A percentile compares a stretch with the other conserved stretches of the same genome.
phyloP scores from a whole-genome alignment of 2,888 invertebrate genomes.

The Osedax frankpressi region DNA sequence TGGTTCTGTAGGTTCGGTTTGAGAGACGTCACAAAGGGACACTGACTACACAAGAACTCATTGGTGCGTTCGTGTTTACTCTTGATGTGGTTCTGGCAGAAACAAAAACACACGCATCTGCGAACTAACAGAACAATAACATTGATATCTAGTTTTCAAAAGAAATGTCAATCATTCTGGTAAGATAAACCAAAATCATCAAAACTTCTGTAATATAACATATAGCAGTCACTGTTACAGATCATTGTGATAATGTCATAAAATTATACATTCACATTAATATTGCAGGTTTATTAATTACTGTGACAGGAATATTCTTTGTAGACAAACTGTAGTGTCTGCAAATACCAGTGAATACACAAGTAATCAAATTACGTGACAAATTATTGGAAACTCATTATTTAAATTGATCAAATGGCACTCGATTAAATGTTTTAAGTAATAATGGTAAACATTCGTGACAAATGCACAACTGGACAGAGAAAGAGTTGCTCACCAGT shows the following conservation, averaged over 20 bases:
- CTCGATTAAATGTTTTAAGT: neutral
- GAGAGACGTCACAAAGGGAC: conserved; percentile 9
- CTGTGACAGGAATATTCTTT: neutral
- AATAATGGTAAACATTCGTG: neutral
- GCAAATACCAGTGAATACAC: neutral
- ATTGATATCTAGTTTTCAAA: neutral
- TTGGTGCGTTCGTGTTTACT: conserved; percentile 7
- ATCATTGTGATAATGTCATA: conserved; percentile 1
- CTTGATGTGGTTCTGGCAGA: conserved; percentile 7
- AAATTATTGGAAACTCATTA: neutral
- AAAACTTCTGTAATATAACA: neutral
- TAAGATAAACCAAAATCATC: neutral
- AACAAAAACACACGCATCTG: conserved; percentile 5
- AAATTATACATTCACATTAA: neutral
- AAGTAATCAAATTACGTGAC: neutral
- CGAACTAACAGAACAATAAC: neutral
- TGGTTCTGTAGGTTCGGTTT: conserved; percentile 3
- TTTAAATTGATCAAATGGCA: neutral
- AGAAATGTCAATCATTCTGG: neutral
- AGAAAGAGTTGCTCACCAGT: neutral
- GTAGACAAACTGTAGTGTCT: neutral
- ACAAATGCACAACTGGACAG: neutral
- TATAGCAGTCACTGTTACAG: neutral
- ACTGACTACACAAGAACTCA: conserved; percentile 5
- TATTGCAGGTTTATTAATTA: neutral